Percentiles rank a stretch among this genome's conserved stretches.
These are phyloP conservation scores for Rhamnusium bicolor DNA, from an alignment of 2,888 invertebrate species.

Conservation along the genomic window DNA sequence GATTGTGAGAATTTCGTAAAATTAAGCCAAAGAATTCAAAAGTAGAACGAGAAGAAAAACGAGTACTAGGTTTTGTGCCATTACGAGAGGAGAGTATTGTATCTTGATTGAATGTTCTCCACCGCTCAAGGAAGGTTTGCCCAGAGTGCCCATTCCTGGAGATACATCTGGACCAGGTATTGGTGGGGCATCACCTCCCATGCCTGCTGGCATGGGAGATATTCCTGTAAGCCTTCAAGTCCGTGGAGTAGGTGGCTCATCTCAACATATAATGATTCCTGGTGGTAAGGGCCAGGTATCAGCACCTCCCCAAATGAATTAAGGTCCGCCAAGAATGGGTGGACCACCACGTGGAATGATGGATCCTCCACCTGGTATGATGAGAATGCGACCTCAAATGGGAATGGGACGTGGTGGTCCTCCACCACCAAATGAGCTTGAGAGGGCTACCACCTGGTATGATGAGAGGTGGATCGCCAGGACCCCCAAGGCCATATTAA, in stretches of 20 bases:
- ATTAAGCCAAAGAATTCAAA: conserved; percentile 94
- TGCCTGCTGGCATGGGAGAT: conserved; percentile 81
- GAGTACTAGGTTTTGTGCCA: conserved; percentile 95
- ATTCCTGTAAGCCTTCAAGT: conserved; percentile 77
- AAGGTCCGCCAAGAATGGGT: conserved; percentile 77
- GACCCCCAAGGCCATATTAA: conserved; percentile 71
- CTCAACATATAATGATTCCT: conserved; percentile 95
- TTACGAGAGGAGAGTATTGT: conserved; percentile 98
- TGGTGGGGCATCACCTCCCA: conserved; percentile 94
- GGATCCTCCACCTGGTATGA: conserved; percentile 86
- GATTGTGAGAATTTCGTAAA: conserved; percentile 98
- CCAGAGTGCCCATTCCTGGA: conserved; percentile 95
- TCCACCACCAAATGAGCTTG: conserved; percentile 77
- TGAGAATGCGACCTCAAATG: conserved; percentile 85
- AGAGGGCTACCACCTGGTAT: conserved; percentile 87
- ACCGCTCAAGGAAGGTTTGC: conserved; percentile 96
- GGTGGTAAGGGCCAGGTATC: conserved; percentile 83
- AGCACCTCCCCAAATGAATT: conserved; percentile 85
- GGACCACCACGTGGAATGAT: conserved; percentile 86
- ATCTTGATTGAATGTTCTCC: conserved; percentile 98
- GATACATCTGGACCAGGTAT: conserved; percentile 81
- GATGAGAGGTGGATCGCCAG: conserved; percentile 80
- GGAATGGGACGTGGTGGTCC: conserved; percentile 75
- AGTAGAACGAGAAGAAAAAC: conserved; percentile 95
- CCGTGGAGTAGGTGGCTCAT: conserved; percentile 96